Base-by-base conservation (phyloP, 2,888 invertebrate species). In the Drosophila paracracens region DNA sequence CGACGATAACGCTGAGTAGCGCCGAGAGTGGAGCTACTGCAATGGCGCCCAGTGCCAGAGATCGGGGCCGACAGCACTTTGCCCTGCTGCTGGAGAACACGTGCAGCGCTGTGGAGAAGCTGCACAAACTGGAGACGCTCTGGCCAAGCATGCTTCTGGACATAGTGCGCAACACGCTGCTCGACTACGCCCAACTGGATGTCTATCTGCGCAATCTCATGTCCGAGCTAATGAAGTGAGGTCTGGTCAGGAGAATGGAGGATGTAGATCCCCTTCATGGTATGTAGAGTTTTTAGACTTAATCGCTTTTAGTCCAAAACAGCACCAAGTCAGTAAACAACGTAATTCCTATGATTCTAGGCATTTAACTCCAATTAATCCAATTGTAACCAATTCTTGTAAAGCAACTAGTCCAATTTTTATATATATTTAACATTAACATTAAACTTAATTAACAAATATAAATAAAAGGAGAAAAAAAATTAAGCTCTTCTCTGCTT, bases 161-260 rank as follows among this genome's bases (percentile, higher is more conserved):
- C 90, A 95, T 97, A 92, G 95, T 97, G 76, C 95, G 96, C 85
- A 96, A 96, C 81, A 96, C 97, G 18, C 93, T 98, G 70, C 94
- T 95, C 70, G 97, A 97, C 92, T 97, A 96, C 91, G 95, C 96
- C n/a, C 95, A 97, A 82, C 94, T 97, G 94, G 96, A 97, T 91
- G 93, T 94, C 66, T 97, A 97, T 91, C 96, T 97, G 93, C 96
- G 97, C 91, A 92, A 92, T 79, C 88, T 93, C 43, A 92, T 93
- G 92, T 70, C 83, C 33, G 93, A 93, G 68, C 81, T 93, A 58
- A 92, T 92, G 92, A 92, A 93, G 81, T 92, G 76, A 88, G 3
- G 2, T 18, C 4, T 16, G 7, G 16, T 25, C 8, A 8, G 2
- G 8, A 38, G 10, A 0, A 10, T 13, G 35, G 4, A 43, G 21